Base-by-base conservation (phyloP, 2,888 invertebrate species). In the Stratiomys singularior region DNA sequence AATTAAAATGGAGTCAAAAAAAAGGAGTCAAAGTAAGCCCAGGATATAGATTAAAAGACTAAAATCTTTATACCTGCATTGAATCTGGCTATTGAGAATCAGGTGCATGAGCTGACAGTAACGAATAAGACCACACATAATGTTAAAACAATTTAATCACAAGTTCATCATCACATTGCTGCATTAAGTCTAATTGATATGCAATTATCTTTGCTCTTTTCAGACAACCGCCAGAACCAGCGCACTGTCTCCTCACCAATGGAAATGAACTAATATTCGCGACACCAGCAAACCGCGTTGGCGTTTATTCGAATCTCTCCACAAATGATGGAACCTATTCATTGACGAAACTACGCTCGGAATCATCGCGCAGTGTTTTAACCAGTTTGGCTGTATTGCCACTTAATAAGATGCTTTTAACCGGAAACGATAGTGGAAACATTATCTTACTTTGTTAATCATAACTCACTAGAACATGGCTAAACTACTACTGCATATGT, bases 381-480 rank as follows among this genome's bases (percentile, higher is more conserved):
- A 97, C 98, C 11, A 93, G 96, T 63, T 93, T 98, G 92, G 91
- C 95, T 0, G 91, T 97, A 58, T 88, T 99, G 81, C 97, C 98
- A 1, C 88, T 97, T 4, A 99, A 99, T 87, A 91, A 96, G 83
- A 89, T 97, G 78, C 89, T 99, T 77, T 88, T 99, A 25, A 88
- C 98, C 27, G 99, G 98, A 13, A 94, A 97, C 58, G 98, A 98
- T 84, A 96, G 94, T 83, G 99, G 99, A 21, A 92, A 91, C 81
- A 94, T 96, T 81, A 92, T 91, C 81, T 88, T 96, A 79, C 88
- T 96, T 58, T 96, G 96, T 89, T 95, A 69, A 46, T 60, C 4
- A 25, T 60, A 15, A 18, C 13, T 44, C 13, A 44, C 44, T 13
- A 52, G 52, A 52, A 13, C 15, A 44, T 13, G 44, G 13, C 18